Percentiles rank a stretch among this genome's conserved stretches.
Conservation (phyloP, 2,797 vertebrate genomes). For the Crocodylus rhombifer region DNA sequence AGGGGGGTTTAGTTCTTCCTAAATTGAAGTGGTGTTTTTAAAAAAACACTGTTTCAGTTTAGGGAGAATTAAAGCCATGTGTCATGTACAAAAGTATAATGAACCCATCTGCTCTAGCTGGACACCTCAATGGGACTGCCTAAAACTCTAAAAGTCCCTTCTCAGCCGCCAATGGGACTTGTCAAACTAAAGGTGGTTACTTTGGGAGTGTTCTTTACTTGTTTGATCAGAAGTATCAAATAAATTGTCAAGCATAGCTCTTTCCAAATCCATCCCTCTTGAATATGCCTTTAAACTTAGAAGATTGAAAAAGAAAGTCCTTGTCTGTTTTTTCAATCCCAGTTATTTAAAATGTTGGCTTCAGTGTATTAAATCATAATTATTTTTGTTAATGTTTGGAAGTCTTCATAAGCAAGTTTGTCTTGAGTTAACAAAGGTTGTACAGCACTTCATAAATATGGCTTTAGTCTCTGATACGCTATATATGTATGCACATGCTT, state of each 20-base stretch:
- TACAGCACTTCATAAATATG: not conserved
- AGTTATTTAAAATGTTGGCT: not conserved
- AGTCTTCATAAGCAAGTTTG: not conserved
- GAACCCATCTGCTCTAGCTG: slow-evolving; percentile 6
- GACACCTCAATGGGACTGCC: not conserved
- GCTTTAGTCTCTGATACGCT: not conserved
- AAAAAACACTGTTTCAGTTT: no score
- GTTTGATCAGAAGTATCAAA: no score
- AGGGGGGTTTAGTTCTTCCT: no score
- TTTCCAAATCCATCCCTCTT: no score
- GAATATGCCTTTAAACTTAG: no score
- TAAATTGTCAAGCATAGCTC: no score
- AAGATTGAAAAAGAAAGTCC: not conserved
- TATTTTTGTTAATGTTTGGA: no score
- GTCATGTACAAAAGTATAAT: no score
- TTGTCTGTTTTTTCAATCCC: slow-evolving; percentile 43
- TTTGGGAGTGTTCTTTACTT: not conserved
- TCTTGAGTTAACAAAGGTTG: not conserved
- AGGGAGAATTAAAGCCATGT: no score
- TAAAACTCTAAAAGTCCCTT: not conserved
- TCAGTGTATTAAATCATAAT: no score
- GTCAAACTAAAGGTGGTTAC: slow-evolving; percentile 57
- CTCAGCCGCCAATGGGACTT: slow-evolving; percentile 10
- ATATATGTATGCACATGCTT: not conserved
- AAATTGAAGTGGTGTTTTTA: no score